phyloP scores from a whole-genome alignment of 92 coral and sea anemone genomes.

The Paramuricea clavata region DNA sequence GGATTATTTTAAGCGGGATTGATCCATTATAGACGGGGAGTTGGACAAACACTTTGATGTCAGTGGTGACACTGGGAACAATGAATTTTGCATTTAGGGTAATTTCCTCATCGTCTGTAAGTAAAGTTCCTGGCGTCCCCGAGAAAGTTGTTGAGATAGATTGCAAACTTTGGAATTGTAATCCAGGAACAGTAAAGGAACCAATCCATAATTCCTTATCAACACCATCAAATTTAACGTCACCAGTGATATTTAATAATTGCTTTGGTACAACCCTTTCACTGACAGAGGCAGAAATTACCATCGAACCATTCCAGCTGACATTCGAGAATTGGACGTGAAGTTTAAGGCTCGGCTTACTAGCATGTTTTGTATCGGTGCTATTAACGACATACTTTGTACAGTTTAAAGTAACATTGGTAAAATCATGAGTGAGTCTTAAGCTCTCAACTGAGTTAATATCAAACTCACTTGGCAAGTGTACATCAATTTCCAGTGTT shows the following conservation, averaged over 20 bases:
- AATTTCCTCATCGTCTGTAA: constrained; percentile 78
- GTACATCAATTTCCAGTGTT: constrained; percentile 16
- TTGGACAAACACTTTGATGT: constrained; percentile 56
- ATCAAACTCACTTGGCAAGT: constrained; percentile 32
- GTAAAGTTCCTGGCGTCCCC: constrained; percentile 67
- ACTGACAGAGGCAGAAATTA: constrained; percentile 57
- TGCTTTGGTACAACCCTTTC: constrained; percentile 69
- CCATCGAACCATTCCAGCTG: constrained; percentile 74
- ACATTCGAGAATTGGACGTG: constrained; percentile 55
- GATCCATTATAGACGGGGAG: constrained; percentile 71
- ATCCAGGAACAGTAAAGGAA: constrained; percentile 55
- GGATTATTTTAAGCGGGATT: constrained; percentile 70
- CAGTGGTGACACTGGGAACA: constrained; percentile 81
- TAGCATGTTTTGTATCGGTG: constrained; percentile 6
- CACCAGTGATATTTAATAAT: constrained; percentile 67
- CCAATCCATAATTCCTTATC: constrained; percentile 57
- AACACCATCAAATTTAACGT: constrained; percentile 53
- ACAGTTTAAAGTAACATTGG: constrained; percentile 17
- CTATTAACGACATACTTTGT: constrained; percentile 9
- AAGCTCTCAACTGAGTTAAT: constrained; percentile 15
- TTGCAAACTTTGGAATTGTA: constrained; percentile 51
- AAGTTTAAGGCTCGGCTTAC: constrained; percentile 4
- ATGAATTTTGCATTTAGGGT: constrained; percentile 57
- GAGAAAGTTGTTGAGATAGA: constrained; percentile 53
- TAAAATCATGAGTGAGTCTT: not conserved